These are phyloP conservation scores for Monopterus albus DNA, from an alignment of 2,113 vertebrate genomes.

Conservation along the genomic window DNA sequence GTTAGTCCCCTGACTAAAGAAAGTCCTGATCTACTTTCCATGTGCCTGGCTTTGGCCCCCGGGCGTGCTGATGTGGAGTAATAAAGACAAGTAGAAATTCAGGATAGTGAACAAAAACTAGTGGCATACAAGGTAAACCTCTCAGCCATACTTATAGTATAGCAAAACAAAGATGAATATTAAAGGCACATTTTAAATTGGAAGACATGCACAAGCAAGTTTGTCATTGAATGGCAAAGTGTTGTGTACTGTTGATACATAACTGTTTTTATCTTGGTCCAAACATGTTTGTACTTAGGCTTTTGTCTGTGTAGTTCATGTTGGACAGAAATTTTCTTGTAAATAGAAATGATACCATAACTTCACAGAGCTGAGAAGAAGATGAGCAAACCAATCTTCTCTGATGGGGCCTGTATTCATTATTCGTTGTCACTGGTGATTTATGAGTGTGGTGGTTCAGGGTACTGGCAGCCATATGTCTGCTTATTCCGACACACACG, in stretches of 20 bases:
- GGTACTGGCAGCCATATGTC: constrained; percentile 67
- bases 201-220: background rate
- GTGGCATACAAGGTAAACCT: background rate
- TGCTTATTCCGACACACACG: constrained; percentile 50
- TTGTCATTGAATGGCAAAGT: background rate
- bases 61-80: constrained; percentile 59
- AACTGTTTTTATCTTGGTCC: background rate
- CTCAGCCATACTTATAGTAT: background rate
- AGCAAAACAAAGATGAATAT: too few species aligned
- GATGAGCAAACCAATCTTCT: constrained; percentile 53
- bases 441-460: constrained; percentile 58
- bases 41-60: constrained; percentile 54
- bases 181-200: too few species aligned
- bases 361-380: constrained; percentile 33
- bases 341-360: constrained; percentile 37
- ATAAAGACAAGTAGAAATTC: constrained; percentile 43
- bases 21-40: constrained; percentile 62
- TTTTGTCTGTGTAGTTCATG: background rate
- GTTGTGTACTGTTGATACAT: background rate
- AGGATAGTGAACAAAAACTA: constrained; percentile 8
- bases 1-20: constrained; percentile 43
- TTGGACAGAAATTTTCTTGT: constrained; percentile 34
- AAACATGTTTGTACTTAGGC: background rate
- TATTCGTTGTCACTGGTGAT: constrained; percentile 77
- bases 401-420: constrained; percentile 69